Evolutionary conservation across 2,888 invertebrate genomes (phyloP), one percentile per base, ranked within the genome.

Genomic region (Eilema griseolum): DNA sequence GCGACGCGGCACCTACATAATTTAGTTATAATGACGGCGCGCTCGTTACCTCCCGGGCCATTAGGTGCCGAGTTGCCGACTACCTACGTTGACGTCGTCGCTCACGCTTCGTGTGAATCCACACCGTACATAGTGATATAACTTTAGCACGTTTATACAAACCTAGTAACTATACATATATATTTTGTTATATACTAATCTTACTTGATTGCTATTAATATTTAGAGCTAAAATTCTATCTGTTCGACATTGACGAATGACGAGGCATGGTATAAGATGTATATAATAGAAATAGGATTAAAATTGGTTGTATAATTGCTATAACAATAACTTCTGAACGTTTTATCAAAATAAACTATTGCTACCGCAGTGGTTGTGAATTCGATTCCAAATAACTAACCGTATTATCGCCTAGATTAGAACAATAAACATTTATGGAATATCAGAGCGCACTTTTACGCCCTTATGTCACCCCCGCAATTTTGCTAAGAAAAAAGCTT

Each of bases 11-110:
- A 87, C 89, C 85, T 89, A 88, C 89, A 89, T 90, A 90, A 91
- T 92, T 90, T 87, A 90, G 89, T 88, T 89, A 89, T 91, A 91
- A 91, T 91, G 90, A 90, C 86, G 85, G 84, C 84, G 81, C 84
- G 85, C 86, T 88, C 86, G 86, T 88, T 87, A 86, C 87, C 86
- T 86, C 86, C 80, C 77, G 82, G 83, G 83, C 87, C 87, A 88
- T 88, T 88, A 88, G 85, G 83, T 83, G 81, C 78, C 77, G 81
- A 81, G 41, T 41, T 41, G 41, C 52, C 20, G 20, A 20, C 82
- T 77, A 78, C 82, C 82, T 83, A 79, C 81, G 77, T 76, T 74
- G 79, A 80, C 73, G 73, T 75, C 73, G 73, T 74, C 77, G 79
- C 80, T 66, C 60, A 60, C 70, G 66, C 69, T 63, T 65, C 77